Conservation (phyloP, 2,888 invertebrate genomes). For the Scaptomyza polygonia region DNA sequence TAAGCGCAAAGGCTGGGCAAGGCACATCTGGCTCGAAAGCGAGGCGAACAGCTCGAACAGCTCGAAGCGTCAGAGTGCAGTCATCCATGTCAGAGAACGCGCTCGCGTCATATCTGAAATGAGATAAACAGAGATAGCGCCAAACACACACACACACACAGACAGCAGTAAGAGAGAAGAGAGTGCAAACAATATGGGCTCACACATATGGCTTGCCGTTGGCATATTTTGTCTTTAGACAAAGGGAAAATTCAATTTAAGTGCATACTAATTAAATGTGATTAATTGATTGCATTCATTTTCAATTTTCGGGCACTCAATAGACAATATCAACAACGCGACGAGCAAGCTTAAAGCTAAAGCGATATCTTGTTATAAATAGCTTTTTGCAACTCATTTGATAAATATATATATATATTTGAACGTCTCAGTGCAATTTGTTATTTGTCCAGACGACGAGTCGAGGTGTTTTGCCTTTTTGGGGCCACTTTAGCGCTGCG, state of each 20-base stretch:
- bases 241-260: background rate
- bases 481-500: constrained; percentile 6
- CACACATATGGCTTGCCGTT: background rate
- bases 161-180: background rate
- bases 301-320: background rate
- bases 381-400: too few species aligned
- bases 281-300: constrained; percentile 1
- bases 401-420: too few species aligned
- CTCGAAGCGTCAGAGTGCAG: constrained; percentile 8
- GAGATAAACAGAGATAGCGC: background rate
- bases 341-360: too few species aligned
- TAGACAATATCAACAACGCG: too few species aligned
- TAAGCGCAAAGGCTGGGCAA: constrained; percentile 2
- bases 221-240: background rate
- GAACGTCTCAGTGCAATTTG: too few species aligned
- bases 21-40: constrained; percentile 1
- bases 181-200: constrained; percentile 5
- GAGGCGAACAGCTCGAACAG: background rate
- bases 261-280: background rate
- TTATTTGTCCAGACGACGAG: too few species aligned
- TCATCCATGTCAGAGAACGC: constrained; percentile 7
- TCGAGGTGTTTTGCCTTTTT: constrained; percentile 8
- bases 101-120: constrained; percentile 7
- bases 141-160: too few species aligned
- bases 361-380: too few species aligned